These are phyloP conservation scores for Harpalus rufipes DNA, from an alignment of 2,888 invertebrate species.

Conservation along the genomic window DNA sequence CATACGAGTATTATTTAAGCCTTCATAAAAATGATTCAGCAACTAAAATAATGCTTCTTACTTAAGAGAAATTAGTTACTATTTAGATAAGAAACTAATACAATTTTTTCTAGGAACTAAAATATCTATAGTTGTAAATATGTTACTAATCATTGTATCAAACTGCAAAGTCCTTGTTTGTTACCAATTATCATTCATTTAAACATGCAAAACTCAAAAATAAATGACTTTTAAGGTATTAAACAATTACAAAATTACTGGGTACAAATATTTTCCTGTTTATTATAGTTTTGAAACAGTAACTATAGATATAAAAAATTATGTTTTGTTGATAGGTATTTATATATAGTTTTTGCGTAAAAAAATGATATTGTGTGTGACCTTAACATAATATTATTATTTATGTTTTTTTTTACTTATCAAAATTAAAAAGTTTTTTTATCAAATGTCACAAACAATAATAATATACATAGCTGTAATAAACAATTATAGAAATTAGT, in stretches of 20 bases:
- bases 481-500: neutral
- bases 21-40: constrained; percentile 19
- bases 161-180: constrained; percentile 11
- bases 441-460: neutral
- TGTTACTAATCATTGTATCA: constrained; percentile 18
- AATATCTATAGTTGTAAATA: constrained; percentile 23
- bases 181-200: neutral
- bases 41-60: constrained; percentile 1
- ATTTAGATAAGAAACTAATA: constrained; percentile 28
- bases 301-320: too few species aligned
- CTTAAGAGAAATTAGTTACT: constrained; percentile 15
- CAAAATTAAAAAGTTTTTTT: constrained; percentile 9
- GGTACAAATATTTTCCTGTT: too few species aligned
- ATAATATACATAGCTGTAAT: neutral
- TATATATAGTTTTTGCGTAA: neutral
- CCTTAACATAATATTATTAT: constrained; percentile 7
- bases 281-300: too few species aligned
- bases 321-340: too few species aligned
- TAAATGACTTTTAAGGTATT: neutral
- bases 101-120: constrained; percentile 3
- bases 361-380: constrained; percentile 3
- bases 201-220: constrained; percentile 4
- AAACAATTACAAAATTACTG: neutral
- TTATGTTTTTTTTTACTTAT: constrained; percentile 15
- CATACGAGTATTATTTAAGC: neutral